phyloP scores from a whole-genome alignment of 2,113 vertebrate genomes.

The Anhinga anhinga region DNA sequence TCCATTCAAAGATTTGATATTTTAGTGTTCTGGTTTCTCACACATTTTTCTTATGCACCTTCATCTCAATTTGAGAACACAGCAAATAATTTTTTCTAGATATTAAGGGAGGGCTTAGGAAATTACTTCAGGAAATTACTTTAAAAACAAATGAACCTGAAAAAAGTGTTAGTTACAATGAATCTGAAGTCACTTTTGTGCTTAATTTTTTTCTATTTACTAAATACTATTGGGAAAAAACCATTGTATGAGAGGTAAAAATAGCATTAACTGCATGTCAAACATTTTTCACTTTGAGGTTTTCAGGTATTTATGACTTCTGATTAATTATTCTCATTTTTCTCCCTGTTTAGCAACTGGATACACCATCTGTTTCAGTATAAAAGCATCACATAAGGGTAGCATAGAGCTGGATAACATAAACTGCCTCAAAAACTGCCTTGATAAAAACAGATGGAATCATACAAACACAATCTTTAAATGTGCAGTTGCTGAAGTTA shows the following conservation, averaged over 20 bases:
- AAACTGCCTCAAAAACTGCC: neutral
- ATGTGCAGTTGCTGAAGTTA: neutral
- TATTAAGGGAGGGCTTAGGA: neutral
- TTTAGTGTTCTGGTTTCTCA: neutral
- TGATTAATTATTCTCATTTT: constrained; percentile 7
- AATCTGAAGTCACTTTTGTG: neutral
- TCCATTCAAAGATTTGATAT: neutral
- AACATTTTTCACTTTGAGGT: neutral
- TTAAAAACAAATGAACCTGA: neutral
- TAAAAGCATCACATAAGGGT: constrained; percentile 23
- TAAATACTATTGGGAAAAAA: neutral
- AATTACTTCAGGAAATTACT: neutral
- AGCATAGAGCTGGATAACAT: neutral
- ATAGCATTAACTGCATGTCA: neutral
- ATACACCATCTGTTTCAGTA: constrained; percentile 59
- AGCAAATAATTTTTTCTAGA: neutral
- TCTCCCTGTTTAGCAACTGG: constrained; percentile 17
- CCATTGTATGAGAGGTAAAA: neutral
- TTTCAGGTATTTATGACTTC: neutral
- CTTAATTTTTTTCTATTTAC: neutral
- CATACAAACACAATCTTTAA: neutral
- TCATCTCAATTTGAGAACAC: neutral
- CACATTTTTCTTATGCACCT: neutral
- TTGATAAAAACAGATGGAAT: constrained; percentile 7
- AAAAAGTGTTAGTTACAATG: neutral